Base-by-base conservation (phyloP, 1,140 invertebrate species). In the Brachionus calyciflorus region DNA sequence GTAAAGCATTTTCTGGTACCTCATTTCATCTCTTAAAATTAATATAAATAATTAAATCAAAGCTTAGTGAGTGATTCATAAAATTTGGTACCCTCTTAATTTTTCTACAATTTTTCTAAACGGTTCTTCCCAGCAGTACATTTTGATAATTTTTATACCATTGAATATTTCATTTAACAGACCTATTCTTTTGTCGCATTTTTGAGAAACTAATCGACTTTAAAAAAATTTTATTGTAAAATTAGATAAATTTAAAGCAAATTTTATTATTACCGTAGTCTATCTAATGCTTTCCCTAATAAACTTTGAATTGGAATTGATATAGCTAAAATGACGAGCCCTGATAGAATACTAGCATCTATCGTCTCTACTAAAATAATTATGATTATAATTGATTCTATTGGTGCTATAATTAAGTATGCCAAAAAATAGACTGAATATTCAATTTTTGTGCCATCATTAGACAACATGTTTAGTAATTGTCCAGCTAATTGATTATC, bases 91-190 rank as follows among this genome's bases (percentile, higher is more conserved):
- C 73, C 21, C 40, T 76, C 73, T 55, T 6, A 76, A 17, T 5
- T 17, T 3, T 17, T n/a, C 7, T 9, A 55, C 73, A 10, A n/a
- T 21, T 30, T 55, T 30, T 26, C 1, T 24, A 48, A 76, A 76
- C 5, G 73, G 73, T 48, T 21, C 49, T 79, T 85, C 84, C 84
- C 83, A 85, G 60, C 83, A 85, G 78, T 85, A 85, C 91, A 94
- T 93, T 86, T 94, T 96, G 70, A 95, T 91, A 24, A 93, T 90
- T 83, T 93, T 90, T 80, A 95, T 92, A 0, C 91, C 92, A 53
- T 89, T 88, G 19, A 96, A 89, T n/a, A 96, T 91, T 85, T 95
- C 93, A 81, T 91, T 93, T 91, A 94, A 94, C 60, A 93, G 82
- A 60, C 90, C 87, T 0, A 95, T 90, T 78, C 93, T 87, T 80